phyloP scores from a whole-genome alignment of 2,113 vertebrate species.

The Cyanoramphus novaezelandiae region DNA sequence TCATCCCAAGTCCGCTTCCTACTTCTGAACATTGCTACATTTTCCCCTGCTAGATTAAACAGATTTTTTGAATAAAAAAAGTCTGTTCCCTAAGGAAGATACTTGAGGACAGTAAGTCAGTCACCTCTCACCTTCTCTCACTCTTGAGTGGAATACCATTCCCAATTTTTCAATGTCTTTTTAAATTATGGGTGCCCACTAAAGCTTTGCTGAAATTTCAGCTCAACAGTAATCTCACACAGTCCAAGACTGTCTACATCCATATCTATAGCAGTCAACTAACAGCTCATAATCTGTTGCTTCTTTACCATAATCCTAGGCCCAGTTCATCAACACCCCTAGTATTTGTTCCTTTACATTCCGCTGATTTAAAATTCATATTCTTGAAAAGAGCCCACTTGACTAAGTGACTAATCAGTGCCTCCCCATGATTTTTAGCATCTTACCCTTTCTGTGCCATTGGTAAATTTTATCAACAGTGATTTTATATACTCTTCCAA shows the following conservation, averaged over 20 bases:
- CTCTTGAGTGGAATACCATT: background rate
- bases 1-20: background rate
- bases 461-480: constrained; percentile 48
- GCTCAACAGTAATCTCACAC: background rate
- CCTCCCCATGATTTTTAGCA: constrained; percentile 26
- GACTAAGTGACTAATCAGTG: constrained; percentile 47
- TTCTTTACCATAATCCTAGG: background rate
- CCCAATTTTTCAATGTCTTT: background rate
- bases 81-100: background rate
- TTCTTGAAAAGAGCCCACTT: constrained; percentile 15
- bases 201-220: constrained; percentile 11
- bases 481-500: constrained; percentile 11
- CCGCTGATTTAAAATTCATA: constrained; percentile 45
- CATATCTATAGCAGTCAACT: background rate
- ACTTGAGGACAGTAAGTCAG: background rate
- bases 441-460: constrained; percentile 5
- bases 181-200: background rate
- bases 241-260: background rate
- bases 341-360: constrained; percentile 9
- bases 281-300: background rate
- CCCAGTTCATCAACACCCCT: background rate
- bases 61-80: background rate
- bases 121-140: background rate
- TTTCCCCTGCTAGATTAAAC: background rate
- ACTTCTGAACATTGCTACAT: background rate